Percentiles rank a stretch among this genome's conserved stretches.
Conservation (phyloP, 1,140 invertebrate species). For the Scaptomyza hsui region DNA sequence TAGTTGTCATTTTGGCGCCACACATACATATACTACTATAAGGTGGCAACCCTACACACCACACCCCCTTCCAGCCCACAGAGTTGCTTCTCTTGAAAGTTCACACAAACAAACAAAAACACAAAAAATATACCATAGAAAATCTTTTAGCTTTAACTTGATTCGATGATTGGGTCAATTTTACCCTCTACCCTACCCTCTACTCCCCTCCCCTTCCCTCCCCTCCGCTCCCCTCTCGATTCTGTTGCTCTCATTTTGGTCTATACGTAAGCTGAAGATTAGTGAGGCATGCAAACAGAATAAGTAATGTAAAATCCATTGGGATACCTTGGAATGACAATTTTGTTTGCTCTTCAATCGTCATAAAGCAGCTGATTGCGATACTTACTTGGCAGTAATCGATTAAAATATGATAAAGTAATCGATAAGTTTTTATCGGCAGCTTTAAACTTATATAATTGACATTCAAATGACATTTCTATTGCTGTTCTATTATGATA, state of each 20-base stretch:
- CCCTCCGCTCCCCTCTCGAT: not conserved
- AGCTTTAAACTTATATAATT: no score
- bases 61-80: not conserved
- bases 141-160: constrained; percentile 39
- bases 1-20: constrained; percentile 57
- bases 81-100: not conserved
- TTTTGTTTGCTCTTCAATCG: not conserved
- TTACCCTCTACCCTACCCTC: not conserved
- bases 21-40: constrained; percentile 20
- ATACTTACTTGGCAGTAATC: no score
- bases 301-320: constrained; percentile 32
- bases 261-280: constrained; percentile 39
- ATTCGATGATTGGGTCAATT: constrained; percentile 44
- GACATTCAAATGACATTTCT: no score
- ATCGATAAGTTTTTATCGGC: not conserved
- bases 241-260: not conserved
- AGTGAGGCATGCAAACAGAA: constrained; percentile 30
- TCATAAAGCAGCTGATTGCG: not conserved
- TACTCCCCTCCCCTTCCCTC: not conserved
- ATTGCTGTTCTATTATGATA: no score
- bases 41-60: not conserved
- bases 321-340: not conserved
- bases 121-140: not conserved
- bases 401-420: no score
- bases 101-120: not conserved